Evolutionary conservation across 2,797 vertebrate genomes (phyloP).

Genomic region (Coracias cyanogaster): DNA sequence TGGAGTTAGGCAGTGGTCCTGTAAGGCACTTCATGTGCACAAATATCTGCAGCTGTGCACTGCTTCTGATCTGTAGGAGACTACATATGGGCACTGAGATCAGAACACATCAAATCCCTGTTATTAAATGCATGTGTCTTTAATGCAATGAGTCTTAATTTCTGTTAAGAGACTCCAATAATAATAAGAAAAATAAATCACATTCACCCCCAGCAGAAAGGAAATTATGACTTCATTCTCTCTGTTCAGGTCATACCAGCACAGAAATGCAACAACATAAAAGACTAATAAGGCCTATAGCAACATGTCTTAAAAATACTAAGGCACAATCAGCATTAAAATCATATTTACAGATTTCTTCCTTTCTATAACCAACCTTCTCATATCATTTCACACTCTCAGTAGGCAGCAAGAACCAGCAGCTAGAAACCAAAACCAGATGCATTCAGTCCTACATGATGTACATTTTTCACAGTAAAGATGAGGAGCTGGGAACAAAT

Average conservation of each 20-base stretch:
- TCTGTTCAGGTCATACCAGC: not conserved
- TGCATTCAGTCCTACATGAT: not conserved
- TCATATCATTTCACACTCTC: not conserved
- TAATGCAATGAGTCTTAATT: constrained; percentile 27
- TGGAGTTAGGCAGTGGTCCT: constrained; percentile 1
- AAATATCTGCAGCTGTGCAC: constrained; percentile 57
- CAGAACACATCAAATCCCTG: constrained; percentile 16
- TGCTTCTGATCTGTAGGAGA: constrained; percentile 45
- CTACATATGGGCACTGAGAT: constrained; percentile 27
- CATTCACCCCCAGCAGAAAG: not conserved
- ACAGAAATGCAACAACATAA: not conserved
- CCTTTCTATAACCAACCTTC: not conserved
- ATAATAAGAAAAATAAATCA: not conserved
- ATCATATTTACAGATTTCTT: not conserved
- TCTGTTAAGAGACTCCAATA: constrained; percentile 5
- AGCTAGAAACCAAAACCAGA: not conserved
- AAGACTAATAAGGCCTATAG: not conserved
- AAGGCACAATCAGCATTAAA: not conserved
- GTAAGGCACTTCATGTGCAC: not conserved
- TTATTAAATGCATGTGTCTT: constrained; percentile 55
- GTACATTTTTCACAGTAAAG: not conserved
- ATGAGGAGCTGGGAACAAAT: not conserved
- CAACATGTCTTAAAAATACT: not conserved
- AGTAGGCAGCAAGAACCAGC: not conserved
- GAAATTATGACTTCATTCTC: constrained; percentile 10